Conservation (phyloP, 2,888 invertebrate genomes). For the Priocnemis perturbator region DNA sequence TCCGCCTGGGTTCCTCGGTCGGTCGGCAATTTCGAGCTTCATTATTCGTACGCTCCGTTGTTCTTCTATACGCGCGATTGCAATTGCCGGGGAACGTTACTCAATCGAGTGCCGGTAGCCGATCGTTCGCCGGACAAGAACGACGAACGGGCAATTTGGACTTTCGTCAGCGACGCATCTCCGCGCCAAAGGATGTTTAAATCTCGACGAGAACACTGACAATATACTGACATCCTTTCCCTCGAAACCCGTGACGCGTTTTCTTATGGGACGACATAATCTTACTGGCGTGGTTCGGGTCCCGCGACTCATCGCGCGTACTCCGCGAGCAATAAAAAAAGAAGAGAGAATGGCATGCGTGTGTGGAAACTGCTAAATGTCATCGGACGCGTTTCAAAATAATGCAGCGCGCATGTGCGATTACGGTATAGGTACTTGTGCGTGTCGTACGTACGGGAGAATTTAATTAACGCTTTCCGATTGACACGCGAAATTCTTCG, state of each 20-base stretch:
- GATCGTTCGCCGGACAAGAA: neutral
- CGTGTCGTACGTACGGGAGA: too few species aligned
- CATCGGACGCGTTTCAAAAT: constrained; percentile 28
- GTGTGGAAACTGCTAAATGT: constrained; percentile 25
- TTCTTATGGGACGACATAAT: constrained; percentile 24
- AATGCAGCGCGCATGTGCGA: constrained; percentile 2
- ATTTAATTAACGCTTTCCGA: too few species aligned
- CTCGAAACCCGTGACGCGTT: constrained; percentile 24
- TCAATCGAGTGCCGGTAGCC: too few species aligned
- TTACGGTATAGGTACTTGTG: neutral
- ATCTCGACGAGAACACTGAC: too few species aligned
- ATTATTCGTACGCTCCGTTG: too few species aligned
- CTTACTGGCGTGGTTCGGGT: neutral
- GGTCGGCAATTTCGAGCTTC: too few species aligned
- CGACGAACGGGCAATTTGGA: constrained; percentile 1
- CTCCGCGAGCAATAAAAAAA: neutral
- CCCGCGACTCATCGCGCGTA: too few species aligned
- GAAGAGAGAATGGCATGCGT: neutral
- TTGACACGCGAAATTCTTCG: constrained; percentile 1
- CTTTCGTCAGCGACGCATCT: neutral
- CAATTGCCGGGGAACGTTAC: too few species aligned
- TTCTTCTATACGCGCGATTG: too few species aligned
- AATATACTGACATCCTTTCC: constrained; percentile 35
- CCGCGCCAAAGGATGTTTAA: too few species aligned
- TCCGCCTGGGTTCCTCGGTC: too few species aligned